Conservation (phyloP, 30 jellyfish, hydroid and myxozoan genomes). For the Mastigias papua region DNA sequence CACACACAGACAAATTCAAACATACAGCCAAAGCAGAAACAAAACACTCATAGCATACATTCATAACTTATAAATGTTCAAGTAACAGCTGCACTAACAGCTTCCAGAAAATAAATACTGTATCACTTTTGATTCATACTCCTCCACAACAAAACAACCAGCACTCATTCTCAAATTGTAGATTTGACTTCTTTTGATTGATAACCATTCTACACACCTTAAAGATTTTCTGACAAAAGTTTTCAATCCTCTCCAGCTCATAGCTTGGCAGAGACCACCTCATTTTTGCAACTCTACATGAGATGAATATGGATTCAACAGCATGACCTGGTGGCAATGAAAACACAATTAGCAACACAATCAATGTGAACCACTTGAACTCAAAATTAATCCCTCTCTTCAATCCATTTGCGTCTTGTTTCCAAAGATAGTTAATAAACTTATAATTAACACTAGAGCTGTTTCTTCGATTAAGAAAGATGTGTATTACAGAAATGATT, state of each 20-base stretch:
- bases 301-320: conserved; percentile 1
- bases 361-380: background rate
- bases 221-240: background rate
- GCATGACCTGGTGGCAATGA: conserved; percentile 7
- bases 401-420: no score
- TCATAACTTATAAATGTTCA: no score
- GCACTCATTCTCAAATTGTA: background rate
- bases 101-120: no score
- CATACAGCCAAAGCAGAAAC: no score
- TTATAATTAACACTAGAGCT: no score
- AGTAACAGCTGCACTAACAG: no score
- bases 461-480: no score
- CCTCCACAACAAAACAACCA: background rate
- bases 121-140: background rate
- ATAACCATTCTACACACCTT: background rate
- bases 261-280: background rate
- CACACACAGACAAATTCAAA: no score
- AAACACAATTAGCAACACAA: background rate
- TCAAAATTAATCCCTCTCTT: no score
- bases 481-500: no score
- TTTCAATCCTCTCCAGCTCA: background rate
- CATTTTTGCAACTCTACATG: background rate
- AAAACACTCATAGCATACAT: no score
- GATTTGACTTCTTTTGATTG: background rate
- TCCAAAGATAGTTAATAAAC: no score